phyloP scores from a whole-genome alignment of 2,888 invertebrate genomes.

The Microchrysa polita region DNA sequence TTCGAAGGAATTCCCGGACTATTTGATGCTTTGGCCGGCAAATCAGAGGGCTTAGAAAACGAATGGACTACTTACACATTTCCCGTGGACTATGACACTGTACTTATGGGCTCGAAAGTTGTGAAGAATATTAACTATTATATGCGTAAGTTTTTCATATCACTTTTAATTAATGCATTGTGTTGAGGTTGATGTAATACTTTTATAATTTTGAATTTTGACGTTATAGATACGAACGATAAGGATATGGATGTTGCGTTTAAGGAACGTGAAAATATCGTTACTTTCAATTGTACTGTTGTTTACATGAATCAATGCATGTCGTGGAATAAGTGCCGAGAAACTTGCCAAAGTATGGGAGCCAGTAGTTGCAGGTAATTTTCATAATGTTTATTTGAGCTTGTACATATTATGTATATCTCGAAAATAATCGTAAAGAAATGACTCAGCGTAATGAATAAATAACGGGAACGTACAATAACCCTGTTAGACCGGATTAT shows the following conservation, averaged over 20 bases:
- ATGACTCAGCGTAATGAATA: no score
- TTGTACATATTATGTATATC: no score
- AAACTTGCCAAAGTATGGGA: constrained; percentile 71
- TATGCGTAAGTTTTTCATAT: constrained; percentile 70
- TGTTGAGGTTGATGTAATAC: neutral
- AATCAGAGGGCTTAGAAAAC: constrained; percentile 73
- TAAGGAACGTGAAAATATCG: constrained; percentile 66
- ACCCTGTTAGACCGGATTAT: no score
- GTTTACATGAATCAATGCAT: constrained; percentile 90
- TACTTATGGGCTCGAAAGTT: constrained; percentile 71
- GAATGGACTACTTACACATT: constrained; percentile 88
- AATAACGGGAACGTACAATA: no score
- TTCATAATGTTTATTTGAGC: no score
- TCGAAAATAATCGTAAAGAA: no score
- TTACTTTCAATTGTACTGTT: constrained; percentile 89
- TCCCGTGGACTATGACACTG: constrained; percentile 77
- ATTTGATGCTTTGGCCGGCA: constrained; percentile 83
- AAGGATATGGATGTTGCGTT: constrained; percentile 69
- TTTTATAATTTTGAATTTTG: neutral
- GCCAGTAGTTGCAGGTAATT: constrained; percentile 61
- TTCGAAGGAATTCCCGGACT: constrained; percentile 83
- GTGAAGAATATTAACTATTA: constrained; percentile 77
- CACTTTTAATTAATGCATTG: neutral
- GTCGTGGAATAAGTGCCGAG: constrained; percentile 87
- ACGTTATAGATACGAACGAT: constrained; percentile 70